phyloP scores from a whole-genome alignment of 2,797 vertebrate species.

The Sebastes itinus region DNA sequence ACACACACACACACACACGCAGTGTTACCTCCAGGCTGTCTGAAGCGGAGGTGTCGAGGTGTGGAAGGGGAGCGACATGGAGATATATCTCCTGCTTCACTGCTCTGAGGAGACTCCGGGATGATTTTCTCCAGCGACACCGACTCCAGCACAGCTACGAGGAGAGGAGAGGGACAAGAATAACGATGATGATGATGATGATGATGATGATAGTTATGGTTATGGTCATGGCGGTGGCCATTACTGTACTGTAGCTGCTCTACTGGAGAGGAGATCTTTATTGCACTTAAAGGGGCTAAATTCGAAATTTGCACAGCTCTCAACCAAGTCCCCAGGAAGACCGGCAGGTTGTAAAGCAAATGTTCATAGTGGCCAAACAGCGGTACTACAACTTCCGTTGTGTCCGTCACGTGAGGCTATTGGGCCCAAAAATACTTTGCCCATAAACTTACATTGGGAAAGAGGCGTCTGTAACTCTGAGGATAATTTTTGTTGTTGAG shows the following conservation, averaged over 20 bases:
- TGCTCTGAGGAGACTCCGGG: conserved; percentile 85
- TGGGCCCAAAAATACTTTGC: too few species aligned
- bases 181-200: background rate
- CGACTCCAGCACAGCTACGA: conserved; percentile 89
- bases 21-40: conserved; percentile 89
- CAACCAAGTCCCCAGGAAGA: background rate
- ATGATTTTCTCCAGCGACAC: conserved; percentile 88
- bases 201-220: background rate
- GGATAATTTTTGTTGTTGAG: too few species aligned
- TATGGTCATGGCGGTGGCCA: background rate
- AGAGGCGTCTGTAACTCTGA: too few species aligned
- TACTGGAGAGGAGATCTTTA: background rate
- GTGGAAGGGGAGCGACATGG: conserved; percentile 94
- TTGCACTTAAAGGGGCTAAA: background rate
- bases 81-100: conserved; percentile 88
- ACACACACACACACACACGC: background rate
- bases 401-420: too few species aligned
- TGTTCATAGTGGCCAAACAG: too few species aligned
- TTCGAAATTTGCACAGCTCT: background rate
- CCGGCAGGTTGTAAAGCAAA: too few species aligned
- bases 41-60: conserved; percentile 93
- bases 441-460: too few species aligned
- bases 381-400: too few species aligned
- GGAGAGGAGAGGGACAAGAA: conserved; percentile 1
- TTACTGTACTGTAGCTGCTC: background rate